phyloP scores from a whole-genome alignment of 2,797 vertebrate genomes.

The Alouatta caraya region DNA sequence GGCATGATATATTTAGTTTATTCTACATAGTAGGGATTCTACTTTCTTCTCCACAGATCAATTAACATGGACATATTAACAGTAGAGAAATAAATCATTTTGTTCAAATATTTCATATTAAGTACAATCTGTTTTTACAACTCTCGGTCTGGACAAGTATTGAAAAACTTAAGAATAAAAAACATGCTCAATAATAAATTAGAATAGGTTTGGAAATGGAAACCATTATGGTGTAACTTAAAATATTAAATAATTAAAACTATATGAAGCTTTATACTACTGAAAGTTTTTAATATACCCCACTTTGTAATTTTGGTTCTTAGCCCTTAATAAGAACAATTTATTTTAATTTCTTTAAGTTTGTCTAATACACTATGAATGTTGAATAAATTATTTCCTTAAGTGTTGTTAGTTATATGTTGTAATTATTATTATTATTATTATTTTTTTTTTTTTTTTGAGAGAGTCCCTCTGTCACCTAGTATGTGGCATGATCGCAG shows the following conservation, averaged over 20 bases:
- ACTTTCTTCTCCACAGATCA: not conserved
- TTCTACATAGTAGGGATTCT: not conserved
- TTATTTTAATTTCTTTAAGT: constrained; percentile 16
- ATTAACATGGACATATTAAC: not conserved
- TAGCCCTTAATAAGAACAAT: not conserved
- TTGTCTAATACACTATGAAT: not conserved
- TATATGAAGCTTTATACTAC: not conserved
- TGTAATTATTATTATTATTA: too few relatives aligned
- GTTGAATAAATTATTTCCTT: not conserved
- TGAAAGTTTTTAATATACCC: constrained; percentile 2
- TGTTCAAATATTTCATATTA: constrained; percentile 26
- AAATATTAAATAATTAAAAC: constrained; percentile 32
- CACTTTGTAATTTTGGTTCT: constrained; percentile 1
- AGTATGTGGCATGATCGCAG: not conserved
- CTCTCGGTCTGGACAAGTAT: not conserved
- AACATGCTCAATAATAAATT: constrained; percentile 10
- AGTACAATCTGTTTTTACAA: constrained; percentile 8
- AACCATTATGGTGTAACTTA: constrained; percentile 17
- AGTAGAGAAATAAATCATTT: not conserved
- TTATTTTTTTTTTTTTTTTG: too few relatives aligned
- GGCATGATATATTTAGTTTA: not conserved
- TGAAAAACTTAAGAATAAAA: constrained; percentile 34
- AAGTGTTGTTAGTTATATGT: not conserved
- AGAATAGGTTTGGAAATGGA: not conserved
- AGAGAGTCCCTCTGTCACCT: not conserved